Base-by-base conservation (phyloP, 2,113 vertebrate genomes). In the Callocephalon fimbriatum region DNA sequence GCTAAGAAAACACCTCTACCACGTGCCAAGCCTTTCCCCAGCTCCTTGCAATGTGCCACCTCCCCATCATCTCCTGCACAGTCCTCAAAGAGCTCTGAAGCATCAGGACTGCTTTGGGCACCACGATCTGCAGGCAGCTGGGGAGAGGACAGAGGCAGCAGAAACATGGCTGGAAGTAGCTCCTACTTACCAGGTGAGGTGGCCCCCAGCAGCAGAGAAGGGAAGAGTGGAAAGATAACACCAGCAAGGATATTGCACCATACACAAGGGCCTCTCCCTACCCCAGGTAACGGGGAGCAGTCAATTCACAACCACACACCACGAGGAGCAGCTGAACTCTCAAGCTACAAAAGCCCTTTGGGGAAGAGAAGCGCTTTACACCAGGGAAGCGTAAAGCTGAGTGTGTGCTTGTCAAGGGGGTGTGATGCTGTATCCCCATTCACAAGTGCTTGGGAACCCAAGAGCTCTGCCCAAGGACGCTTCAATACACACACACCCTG, bases 151-250 rank as follows among this genome's bases (percentile, higher is more conserved):
- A 0, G 79, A 32, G 12, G 40, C 50, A 66, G 40, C 50, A 66
- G 42, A 15, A 72, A 37, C 79, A 25, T 0, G 3, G 53, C 78
- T 54, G 59, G 48, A 76, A 26, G 42, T 18, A 44, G 12, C 91
- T 62, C 67, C 10, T 9, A 78, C 96, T 97, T 82, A 96, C 95
- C 92, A 4, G 7, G 45, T 3, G 68, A 87, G 53, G 86, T 37
- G 51, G 90, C 51, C 35, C 31, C 92, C 90, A 93, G 96, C 94
- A 91, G 97, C 93, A 87, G 45, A 88, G 88, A 42, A 93, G 75
- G 90, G 73, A 92, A 93, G 68, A 92, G 73, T 12, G 56, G 79
- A 97, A 5, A 97, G 91, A 7, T 93, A 96, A 97, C 67, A 86
- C 78, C 95, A 94, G 90, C 88, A 91, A 86, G 48, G 48, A 65